Evolutionary conservation across 2,888 invertebrate genomes (phyloP).

Genomic region (Antheraea assamensis): DNA sequence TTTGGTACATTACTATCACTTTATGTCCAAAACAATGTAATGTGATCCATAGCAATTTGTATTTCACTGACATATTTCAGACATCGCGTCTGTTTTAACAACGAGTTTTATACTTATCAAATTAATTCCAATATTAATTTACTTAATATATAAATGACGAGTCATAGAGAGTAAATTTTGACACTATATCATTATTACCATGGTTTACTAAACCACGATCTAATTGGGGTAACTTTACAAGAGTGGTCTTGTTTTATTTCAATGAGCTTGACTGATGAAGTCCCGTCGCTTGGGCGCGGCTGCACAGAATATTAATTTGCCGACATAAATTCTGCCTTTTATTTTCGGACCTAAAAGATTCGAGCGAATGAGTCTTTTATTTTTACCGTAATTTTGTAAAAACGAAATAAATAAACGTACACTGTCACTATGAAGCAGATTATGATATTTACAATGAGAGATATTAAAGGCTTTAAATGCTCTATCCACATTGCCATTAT

Average conservation of each 20-base stretch:
- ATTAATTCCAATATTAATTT: background rate
- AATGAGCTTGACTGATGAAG: slow-evolving; percentile 52
- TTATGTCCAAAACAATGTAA: background rate
- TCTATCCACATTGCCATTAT: too few relatives aligned
- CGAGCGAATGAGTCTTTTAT: slow-evolving; percentile 19
- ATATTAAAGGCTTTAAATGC: too few relatives aligned
- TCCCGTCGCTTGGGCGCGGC: slow-evolving; percentile 37
- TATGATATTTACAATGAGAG: background rate
- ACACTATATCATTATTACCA: background rate
- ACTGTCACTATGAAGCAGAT: background rate
- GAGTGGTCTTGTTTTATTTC: slow-evolving; percentile 52
- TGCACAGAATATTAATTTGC: slow-evolving; percentile 50
- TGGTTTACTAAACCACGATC: background rate
- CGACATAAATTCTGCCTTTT: slow-evolving; percentile 32
- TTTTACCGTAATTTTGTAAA: slow-evolving; percentile 12
- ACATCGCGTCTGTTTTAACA: too few relatives aligned
- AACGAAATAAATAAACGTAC: background rate
- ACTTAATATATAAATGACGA: background rate
- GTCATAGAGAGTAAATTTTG: background rate
- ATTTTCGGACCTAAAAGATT: slow-evolving; percentile 9
- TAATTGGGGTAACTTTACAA: slow-evolving; percentile 40
- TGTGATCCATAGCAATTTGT: background rate
- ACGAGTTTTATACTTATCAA: background rate
- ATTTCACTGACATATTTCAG: background rate
- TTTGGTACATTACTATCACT: background rate